Evolutionary conservation across 2,797 vertebrate genomes (phyloP).

Genomic region (Labeo calbasu): DNA sequence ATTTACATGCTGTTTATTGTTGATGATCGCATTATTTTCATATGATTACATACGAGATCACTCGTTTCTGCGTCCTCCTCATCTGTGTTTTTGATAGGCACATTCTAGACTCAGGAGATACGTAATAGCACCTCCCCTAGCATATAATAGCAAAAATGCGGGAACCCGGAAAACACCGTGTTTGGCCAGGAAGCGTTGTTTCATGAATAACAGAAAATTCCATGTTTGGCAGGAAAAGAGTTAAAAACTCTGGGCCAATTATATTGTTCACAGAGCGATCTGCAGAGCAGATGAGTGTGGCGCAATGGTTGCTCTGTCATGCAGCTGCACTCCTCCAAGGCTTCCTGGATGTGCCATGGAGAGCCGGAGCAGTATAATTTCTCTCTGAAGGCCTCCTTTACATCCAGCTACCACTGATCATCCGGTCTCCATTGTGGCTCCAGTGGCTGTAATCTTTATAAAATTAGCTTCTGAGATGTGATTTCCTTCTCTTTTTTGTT

Average conservation of each 20-base stretch:
- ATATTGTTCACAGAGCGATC: conserved; percentile 6
- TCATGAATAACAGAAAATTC: no score
- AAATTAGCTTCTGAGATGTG: conserved; percentile 36
- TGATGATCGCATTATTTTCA: no score
- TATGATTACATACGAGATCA: no score
- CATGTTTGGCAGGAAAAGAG: no score
- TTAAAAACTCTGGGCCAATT: neutral
- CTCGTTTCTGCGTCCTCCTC: no score
- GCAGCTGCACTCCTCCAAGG: conserved; percentile 58
- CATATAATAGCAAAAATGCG: no score
- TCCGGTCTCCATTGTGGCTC: conserved; percentile 38
- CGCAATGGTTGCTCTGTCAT: conserved; percentile 17
- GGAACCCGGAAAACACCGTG: no score
- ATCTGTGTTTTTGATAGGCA: no score
- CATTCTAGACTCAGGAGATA: no score
- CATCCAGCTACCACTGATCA: neutral
- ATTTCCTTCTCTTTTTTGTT: conserved; percentile 32
- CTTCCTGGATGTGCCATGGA: conserved; percentile 51
- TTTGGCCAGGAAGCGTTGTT: no score
- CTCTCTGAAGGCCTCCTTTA: conserved; percentile 6
- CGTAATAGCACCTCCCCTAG: no score
- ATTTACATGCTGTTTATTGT: no score
- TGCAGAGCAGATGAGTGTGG: conserved; percentile 17
- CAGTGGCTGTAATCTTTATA: conserved; percentile 40
- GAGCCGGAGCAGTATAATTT: conserved; percentile 31